Conservation (phyloP, 2,113 vertebrate species). For the Xiphophorus couchianus region DNA sequence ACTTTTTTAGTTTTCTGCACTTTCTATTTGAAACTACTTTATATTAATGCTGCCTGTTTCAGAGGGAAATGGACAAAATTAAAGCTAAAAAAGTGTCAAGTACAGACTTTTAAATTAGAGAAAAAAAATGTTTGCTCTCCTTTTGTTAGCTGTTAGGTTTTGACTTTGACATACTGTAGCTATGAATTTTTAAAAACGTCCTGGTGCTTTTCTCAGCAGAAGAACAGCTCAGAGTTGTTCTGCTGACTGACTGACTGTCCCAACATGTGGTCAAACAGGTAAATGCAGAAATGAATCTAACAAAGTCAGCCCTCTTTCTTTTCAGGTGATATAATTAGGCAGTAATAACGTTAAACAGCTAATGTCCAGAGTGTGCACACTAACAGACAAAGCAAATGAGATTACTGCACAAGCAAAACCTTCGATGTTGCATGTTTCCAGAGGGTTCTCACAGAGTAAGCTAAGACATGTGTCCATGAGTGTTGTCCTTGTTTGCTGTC, state of each 20-base stretch:
- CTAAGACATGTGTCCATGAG: slow-evolving; percentile 19
- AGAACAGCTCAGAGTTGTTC: not conserved
- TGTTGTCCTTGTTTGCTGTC: slow-evolving; percentile 41
- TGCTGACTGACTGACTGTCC: slow-evolving; percentile 5
- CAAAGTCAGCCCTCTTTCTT: slow-evolving; percentile 26
- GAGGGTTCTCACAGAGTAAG: slow-evolving; percentile 23
- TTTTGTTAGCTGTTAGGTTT: too few species aligned
- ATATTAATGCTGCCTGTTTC: too few species aligned
- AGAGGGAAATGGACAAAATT: too few species aligned
- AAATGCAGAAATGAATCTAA: slow-evolving; percentile 14
- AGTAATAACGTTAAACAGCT: slow-evolving; percentile 38
- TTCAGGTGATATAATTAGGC: slow-evolving; percentile 57
- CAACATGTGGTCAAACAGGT: slow-evolving; percentile 38
- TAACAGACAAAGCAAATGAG: slow-evolving; percentile 45
- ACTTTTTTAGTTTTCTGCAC: not conserved
- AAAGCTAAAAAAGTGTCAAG: too few species aligned
- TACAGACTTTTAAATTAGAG: too few species aligned
- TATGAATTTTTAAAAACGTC: too few species aligned
- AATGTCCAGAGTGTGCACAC: slow-evolving; percentile 8
- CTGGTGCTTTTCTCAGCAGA: too few species aligned
- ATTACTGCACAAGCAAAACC: slow-evolving; percentile 12
- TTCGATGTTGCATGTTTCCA: slow-evolving; percentile 20
- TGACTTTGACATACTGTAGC: too few species aligned
- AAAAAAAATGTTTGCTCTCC: too few species aligned
- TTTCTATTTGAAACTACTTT: too few species aligned